Percentiles rank a stretch among this genome's conserved stretches.
phyloP scores from a whole-genome alignment of 2,888 invertebrate species.

The Carcina quercana region DNA sequence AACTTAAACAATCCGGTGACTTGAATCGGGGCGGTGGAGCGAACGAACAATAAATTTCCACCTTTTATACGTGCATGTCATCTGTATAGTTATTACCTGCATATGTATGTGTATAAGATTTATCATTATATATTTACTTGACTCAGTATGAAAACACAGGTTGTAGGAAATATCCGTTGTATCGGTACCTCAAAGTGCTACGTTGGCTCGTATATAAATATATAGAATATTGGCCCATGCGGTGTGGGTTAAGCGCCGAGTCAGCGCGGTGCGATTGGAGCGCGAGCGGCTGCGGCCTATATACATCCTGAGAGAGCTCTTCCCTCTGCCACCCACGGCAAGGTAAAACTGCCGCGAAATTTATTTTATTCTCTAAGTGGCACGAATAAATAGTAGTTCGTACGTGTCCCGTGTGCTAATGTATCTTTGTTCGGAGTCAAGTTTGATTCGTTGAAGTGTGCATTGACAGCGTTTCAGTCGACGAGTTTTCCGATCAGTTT shows the following conservation, averaged over 20 bases:
- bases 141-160: no score
- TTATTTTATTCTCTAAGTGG: slow-evolving; percentile 55
- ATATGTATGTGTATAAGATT: no score
- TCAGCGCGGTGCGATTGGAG: slow-evolving; percentile 53
- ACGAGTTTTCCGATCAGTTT: no score
- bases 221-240: slow-evolving; percentile 31
- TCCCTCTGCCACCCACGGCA: slow-evolving; percentile 47
- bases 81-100: no score
- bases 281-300: slow-evolving; percentile 21
- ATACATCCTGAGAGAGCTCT: slow-evolving; percentile 45
- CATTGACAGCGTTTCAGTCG: no score
- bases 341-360: slow-evolving; percentile 52
- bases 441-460: no score
- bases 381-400: slow-evolving; percentile 56
- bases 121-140: no score
- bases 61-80: no score
- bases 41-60: no score
- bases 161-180: no score
- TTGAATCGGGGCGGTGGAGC: no score
- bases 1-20: no score
- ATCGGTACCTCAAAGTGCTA: slow-evolving; percentile 24
- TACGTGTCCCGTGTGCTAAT: slow-evolving; percentile 50
- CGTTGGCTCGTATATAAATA: slow-evolving; percentile 28
- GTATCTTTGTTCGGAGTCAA: slow-evolving; percentile 36
- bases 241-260: slow-evolving; percentile 32